Evolutionary conservation across 2,113 vertebrate species (phyloP), one percentile per base, ranked within the genome.

Genomic region (Glaucomys volans): DNA sequence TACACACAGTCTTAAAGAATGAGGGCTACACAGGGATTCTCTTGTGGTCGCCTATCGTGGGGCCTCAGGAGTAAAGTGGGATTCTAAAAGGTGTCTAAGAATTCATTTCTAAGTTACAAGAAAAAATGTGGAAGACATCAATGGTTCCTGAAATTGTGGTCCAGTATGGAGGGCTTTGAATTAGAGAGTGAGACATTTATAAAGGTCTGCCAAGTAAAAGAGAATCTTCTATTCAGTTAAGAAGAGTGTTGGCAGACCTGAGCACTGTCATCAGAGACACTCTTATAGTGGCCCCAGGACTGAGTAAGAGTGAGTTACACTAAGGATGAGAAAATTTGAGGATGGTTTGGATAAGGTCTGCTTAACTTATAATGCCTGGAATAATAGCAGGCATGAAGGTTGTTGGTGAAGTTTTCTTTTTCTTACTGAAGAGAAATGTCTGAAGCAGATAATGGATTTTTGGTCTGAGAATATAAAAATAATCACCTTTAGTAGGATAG

Each of bases 391-490:
- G 54, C 0, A 74, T 42, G 30, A 92, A 72, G 35, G n/a, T 72
- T 52, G 32, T 1, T 59, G 32, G 22, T 67, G 22, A 44, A 75
- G 16, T 8, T 80, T 47, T 90, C 20, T 82, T 94, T 67, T 44
- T 42, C 16, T 84, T 54, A 74, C 18, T 35, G 16, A 62, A 67
- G 59, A 72, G 37, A 88, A 91, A 91, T 67, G 6, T 86, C 40
- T 75, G 32, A 92, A 89, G 20, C 62, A 77, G 44, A 13, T 92
- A 52, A 42, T 77, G 22, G 4, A 71, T 72, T 26, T 64, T 91
- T 90, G 8, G 20, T 44, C 54, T 42, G 40, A 95, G 44, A 93
- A 59, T 62, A 40, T 76, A 74, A 69, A 64, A 80, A 64, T 30
- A 50, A 64, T 75, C n/a, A 87, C 8, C 6, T 50, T 79, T 90